Evolutionary conservation across 53 echinoderm and acorn worm species (phyloP).

Genomic region (Holothuria leucospilota): DNA sequence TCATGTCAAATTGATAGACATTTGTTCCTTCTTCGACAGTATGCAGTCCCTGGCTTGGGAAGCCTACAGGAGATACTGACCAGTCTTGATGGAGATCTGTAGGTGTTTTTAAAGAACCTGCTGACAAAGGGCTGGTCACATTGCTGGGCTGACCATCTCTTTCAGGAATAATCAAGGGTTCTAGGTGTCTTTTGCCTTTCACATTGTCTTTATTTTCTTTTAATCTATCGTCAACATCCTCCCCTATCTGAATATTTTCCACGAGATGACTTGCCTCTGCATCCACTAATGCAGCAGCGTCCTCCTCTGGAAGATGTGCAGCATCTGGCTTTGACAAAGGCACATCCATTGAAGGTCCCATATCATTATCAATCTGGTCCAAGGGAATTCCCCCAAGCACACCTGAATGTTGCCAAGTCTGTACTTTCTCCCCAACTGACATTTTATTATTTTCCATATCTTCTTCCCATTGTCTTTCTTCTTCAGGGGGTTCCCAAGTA

Average conservation of each 20-base stretch:
- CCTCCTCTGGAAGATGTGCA: background rate
- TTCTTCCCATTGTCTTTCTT: conserved; percentile 46
- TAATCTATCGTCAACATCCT: background rate
- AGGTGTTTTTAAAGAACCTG: conserved; percentile 39
- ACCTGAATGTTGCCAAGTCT: conserved; percentile 40
- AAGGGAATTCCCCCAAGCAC: background rate
- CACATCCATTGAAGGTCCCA: background rate
- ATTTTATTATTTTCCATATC: conserved; percentile 51
- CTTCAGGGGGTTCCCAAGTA: conserved; percentile 44
- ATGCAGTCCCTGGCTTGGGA: background rate
- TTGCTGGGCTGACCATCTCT: background rate
- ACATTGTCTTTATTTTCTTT: background rate
- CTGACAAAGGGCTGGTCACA: conserved; percentile 30
- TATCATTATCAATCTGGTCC: background rate
- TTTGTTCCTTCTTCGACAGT: conserved; percentile 15
- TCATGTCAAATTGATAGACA: conserved; percentile 7
- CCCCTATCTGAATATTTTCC: background rate
- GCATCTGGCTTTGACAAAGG: background rate
- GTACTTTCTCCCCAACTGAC: conserved; percentile 41
- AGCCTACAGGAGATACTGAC: conserved; percentile 26
- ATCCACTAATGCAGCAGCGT: background rate
- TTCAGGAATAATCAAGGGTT: conserved; percentile 17
- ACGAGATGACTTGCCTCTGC: conserved; percentile 2
- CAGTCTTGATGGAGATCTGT: conserved; percentile 34
- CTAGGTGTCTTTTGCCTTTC: conserved; percentile 5